Conservation (phyloP, 2,113 vertebrate genomes). For the Uria lomvia region DNA sequence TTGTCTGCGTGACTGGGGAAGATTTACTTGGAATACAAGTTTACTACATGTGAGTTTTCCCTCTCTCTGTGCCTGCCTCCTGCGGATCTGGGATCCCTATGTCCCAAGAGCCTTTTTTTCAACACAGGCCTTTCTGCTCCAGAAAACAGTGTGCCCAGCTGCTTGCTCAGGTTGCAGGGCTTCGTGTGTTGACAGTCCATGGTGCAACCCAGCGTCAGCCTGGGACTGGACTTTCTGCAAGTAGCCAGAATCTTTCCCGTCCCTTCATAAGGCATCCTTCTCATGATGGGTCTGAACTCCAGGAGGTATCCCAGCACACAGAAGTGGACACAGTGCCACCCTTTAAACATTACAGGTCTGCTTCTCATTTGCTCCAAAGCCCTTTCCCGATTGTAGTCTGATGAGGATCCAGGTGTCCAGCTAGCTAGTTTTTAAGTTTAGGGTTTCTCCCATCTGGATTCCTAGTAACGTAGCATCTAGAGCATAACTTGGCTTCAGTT, state of each 20-base stretch:
- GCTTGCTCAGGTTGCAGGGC: neutral
- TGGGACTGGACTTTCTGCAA: neutral
- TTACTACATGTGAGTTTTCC: neutral
- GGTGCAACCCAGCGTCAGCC: neutral
- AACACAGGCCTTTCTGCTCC: neutral
- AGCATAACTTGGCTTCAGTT: conserved; percentile 38
- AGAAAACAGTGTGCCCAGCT: neutral
- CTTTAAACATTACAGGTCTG: neutral
- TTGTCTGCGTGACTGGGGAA: neutral
- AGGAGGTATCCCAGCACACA: neutral
- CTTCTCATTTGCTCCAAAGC: neutral
- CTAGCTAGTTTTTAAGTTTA: conserved; percentile 25
- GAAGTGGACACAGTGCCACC: neutral
- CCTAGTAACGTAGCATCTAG: conserved; percentile 13
- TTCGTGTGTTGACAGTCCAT: neutral
- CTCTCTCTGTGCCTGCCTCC: neutral
- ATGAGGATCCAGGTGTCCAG: neutral
- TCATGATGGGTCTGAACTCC: neutral
- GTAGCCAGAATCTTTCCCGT: neutral
- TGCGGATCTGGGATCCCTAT: neutral
- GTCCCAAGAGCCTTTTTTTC: neutral
- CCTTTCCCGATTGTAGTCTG: neutral
- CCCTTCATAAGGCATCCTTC: neutral
- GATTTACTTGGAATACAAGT: neutral
- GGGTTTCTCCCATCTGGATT: conserved; percentile 54